Evolutionary conservation across 2,888 invertebrate species (phyloP), one percentile per base, ranked within the genome.

Genomic region (Drosophila recens): DNA sequence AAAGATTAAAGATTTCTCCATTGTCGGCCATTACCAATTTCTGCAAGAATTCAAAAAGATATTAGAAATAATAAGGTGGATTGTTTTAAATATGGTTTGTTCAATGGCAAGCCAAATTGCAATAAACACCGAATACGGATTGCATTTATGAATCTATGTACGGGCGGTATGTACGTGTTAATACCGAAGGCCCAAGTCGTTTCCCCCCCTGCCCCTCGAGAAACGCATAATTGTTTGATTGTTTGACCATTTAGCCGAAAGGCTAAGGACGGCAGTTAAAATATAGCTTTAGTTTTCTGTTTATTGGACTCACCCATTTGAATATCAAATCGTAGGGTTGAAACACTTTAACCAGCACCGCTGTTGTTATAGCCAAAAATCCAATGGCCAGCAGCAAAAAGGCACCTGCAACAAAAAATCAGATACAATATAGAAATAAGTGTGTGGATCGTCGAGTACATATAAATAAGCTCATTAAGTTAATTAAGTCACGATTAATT

Each of bases 1-100:
- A 97, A 90, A 97, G 93, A 81, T 96, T 95, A 91, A 96, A 97
- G 54, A 97, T 96, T 92, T 97, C 97, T 0, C 97, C 96, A 0
- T 96, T 96, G 42, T 96, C 95, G 52, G 93, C 92, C 75, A 97
- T 94, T 0, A 94, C 91, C 0, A 96, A 93, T 95, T 97, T 97
- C 96, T 97, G 94, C 58, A 67, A 59, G 23, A 51, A 54, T 46
- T 36, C 11, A 43, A 43, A 38, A 38, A 20, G 4, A 13, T 30
- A 15, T 15, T 53, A 6, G 30, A 30, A 30, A 20, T 17, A 30
- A 23, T 8, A 49, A 8, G 11, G 5, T 23, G n/a, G n/a, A n/a
- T 43, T 1, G 42, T 23, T 48, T 42, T 36, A 40, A 9, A 53
- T 54, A 64, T 56, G 68, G 53, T 11, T 36, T 58, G 36, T 46